Percentiles rank a stretch among this genome's conserved stretches.
Conservation (phyloP, 1,140 invertebrate genomes). For the Aphelenchoides avenae region DNA sequence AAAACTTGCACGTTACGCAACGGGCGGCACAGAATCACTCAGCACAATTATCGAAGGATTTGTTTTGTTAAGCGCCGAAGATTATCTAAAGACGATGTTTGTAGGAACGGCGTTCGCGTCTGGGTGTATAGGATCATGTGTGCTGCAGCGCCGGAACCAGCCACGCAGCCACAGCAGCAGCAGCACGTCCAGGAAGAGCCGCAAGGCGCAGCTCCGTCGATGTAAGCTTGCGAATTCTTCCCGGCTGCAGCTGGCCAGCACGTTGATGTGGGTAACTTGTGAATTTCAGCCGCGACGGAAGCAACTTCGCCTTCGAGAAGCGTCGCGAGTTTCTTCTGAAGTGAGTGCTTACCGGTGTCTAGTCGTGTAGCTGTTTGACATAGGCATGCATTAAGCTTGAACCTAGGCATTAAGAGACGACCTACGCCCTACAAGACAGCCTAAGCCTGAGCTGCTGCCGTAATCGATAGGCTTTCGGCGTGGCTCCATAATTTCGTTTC, state of each 20-base stretch:
- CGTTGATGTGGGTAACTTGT: not conserved
- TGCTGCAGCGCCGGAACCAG: constrained; percentile 16
- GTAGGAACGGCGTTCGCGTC: constrained; percentile 53
- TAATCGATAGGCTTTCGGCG: no score
- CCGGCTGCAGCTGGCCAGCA: constrained; percentile 10
- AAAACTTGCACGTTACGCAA: not conserved
- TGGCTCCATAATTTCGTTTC: no score
- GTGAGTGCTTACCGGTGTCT: no score
- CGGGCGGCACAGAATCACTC: not conserved
- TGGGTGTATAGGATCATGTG: constrained; percentile 58
- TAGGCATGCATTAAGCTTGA: no score
- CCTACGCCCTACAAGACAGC: no score
- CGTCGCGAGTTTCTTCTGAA: constrained; percentile 21
- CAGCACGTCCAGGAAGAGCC: not conserved
- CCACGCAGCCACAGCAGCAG: constrained; percentile 17
- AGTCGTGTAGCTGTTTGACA: no score
- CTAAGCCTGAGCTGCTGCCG: no score
- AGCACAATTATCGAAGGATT: not conserved
- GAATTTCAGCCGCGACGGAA: constrained; percentile 5
- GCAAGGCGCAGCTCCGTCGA: no score
- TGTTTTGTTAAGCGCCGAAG: not conserved
- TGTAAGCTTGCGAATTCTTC: no score
- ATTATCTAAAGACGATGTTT: constrained; percentile 15
- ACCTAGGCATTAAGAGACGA: no score
- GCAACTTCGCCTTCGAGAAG: constrained; percentile 17